Evolutionary conservation across 2,113 vertebrate species (phyloP).

Genomic region (Neogale vison): DNA sequence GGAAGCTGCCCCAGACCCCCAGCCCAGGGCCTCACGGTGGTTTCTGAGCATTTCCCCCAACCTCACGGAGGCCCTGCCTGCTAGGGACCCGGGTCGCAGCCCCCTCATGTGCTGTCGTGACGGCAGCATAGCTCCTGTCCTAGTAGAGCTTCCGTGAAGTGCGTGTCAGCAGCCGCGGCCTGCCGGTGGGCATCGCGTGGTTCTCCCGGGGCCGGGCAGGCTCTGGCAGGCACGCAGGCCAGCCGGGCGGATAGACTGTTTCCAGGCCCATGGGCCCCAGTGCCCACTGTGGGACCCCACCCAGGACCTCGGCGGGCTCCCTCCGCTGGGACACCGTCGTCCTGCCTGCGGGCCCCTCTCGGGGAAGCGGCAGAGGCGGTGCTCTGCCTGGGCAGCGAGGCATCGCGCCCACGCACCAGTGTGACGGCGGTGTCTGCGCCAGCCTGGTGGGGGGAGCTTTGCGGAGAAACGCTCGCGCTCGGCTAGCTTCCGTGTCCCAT

Average conservation of each 20-base stretch:
- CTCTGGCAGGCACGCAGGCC: accelerated
- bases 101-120: background rate
- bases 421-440: background rate
- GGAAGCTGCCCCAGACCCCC: background rate
- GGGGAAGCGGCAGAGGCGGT: background rate
- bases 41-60: background rate
- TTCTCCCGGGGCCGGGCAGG: background rate
- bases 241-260: background rate
- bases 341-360: background rate
- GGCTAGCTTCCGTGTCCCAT: no score
- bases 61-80: accelerated
- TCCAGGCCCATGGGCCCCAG: background rate
- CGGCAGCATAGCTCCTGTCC: accelerated
- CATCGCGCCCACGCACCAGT: accelerated
- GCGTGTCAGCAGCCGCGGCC: accelerated
- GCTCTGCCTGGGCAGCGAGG: background rate
- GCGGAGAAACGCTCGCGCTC: accelerated
- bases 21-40: background rate
- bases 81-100: background rate
- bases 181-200: accelerated
- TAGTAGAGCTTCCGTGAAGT: background rate
- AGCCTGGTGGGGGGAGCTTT: background rate
- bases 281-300: background rate
- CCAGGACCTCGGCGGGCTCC: background rate
- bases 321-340: background rate